Evolutionary conservation across 92 coral and sea anemone genomes (phyloP), one percentile per base, ranked within the genome.

Genomic region (Actinernus sp.): DNA sequence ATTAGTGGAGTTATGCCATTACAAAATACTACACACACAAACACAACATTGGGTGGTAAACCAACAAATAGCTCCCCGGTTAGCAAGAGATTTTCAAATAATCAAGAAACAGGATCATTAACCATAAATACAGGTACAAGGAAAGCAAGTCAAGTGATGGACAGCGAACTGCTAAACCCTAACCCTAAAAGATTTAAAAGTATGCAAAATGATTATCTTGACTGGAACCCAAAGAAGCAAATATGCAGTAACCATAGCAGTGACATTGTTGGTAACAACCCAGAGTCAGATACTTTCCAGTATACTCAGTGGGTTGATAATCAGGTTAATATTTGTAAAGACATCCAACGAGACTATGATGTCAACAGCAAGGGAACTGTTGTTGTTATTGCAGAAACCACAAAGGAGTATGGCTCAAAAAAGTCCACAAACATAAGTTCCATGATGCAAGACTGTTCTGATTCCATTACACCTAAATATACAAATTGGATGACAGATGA

Each of bases 271-370:
- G 8, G 8, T 29, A 28, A 62, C 25, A 16, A 11, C 24, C 13
- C 53, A 23, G 43, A 41, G 21, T 61, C 70, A 11, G 88, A 80
- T 55, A 67, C 83, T 26, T 76, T 90, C 55, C 79, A 65, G 39
- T 91, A 79, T 48, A 79, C 98, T 30, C 92, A 94, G 67, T 94
- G 98, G 97, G 88, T 83, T 31, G 76, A 87, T 2, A 74, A 69
- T 36, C 92, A 94, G 57, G 79, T 79, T 13, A 75, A 84, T 24
- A 76, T 53, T 14, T 91, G 88, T 40, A 75, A 66, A 30, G 31
- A 58, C 4, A 67, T 85, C 16, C 86, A 85, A 34, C 31, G 31
- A 27, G 41, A 7, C 14, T 7, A 7, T 36, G 41, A 36, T 36
- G 41, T 7, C 14, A 36, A 36, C 41, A 36, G 14, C 41, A 36